A percentile compares a stretch with the other conserved stretches of the same genome.
These are phyloP conservation scores for Peromyscus melanophrys DNA, from an alignment of 2,797 vertebrate species.

Conservation along the genomic window DNA sequence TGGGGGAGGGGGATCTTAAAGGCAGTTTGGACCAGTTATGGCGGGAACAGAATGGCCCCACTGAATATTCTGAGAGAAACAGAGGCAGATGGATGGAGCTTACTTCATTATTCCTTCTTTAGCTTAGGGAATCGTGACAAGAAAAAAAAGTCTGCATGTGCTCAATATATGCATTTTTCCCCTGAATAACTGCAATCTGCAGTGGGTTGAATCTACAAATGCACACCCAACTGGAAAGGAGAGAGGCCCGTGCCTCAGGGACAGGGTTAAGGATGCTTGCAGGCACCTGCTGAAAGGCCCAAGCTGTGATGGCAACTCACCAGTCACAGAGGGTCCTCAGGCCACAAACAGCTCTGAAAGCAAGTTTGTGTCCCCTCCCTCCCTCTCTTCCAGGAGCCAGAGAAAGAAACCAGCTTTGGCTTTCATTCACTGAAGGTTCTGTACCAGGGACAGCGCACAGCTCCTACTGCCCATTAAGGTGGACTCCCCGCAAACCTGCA, in stretches of 20 bases:
- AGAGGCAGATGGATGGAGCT: not conserved
- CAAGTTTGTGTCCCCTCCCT: not conserved
- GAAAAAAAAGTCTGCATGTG: not conserved
- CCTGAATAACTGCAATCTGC: not conserved
- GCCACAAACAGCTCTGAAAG: not conserved
- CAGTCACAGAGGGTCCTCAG: not conserved
- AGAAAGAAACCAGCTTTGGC: not conserved
- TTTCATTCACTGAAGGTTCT: slow-evolving; percentile 7
- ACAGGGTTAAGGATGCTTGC: not conserved
- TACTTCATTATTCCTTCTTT: not conserved
- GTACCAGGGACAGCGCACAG: not conserved
- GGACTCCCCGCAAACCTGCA: not conserved
- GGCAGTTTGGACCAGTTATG: not conserved
- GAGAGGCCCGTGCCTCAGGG: not conserved
- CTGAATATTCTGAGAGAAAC: slow-evolving; percentile 26
- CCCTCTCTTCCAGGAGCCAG: not conserved
- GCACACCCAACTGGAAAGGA: not conserved
- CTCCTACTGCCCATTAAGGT: not conserved
- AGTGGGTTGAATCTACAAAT: not conserved
- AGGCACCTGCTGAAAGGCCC: not conserved
- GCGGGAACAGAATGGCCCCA: not conserved
- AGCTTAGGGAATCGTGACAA: slow-evolving; percentile 1
- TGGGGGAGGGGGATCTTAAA: not conserved
- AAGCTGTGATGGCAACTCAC: not conserved
- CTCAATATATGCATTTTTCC: not conserved